Conservation (phyloP, 2,113 vertebrate species). For the Ptilonorhynchus violaceus region DNA sequence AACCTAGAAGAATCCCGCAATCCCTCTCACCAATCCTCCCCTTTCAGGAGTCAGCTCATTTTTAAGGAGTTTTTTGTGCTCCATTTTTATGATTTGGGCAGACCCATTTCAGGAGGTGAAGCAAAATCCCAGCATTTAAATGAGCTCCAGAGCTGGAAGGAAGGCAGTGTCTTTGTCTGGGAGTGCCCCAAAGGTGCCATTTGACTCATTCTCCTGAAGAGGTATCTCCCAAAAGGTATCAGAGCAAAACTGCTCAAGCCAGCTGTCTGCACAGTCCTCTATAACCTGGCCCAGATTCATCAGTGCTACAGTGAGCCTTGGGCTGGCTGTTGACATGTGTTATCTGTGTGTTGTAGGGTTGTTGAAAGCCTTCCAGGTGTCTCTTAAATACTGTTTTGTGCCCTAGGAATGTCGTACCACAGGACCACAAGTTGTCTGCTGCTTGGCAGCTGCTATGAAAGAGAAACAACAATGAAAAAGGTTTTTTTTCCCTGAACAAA, state of each 20-base stretch:
- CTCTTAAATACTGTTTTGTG: not conserved
- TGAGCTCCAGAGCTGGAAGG: not conserved
- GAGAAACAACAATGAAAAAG: not conserved
- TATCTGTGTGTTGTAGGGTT: not conserved
- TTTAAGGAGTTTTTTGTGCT: not conserved
- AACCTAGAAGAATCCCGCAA: not conserved
- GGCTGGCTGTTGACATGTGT: not conserved
- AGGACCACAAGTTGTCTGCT: not conserved
- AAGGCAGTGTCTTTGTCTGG: not conserved
- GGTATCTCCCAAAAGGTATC: not conserved
- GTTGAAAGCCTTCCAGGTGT: not conserved
- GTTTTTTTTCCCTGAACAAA: not conserved
- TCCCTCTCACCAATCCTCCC: not conserved
- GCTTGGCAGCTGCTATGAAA: not conserved
- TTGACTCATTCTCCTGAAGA: not conserved
- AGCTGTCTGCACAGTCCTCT: not conserved
- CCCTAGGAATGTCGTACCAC: not conserved
- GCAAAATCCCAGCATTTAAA: not conserved
- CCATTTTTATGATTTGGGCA: not conserved
- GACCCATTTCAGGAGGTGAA: not conserved
- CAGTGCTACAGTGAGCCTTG: not conserved
- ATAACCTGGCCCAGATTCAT: not conserved
- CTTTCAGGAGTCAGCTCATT: not conserved
- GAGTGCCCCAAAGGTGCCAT: not conserved
- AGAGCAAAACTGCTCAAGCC: not conserved